Evolutionary conservation across 2,888 invertebrate species (phyloP).

Genomic region (Sesia apiformis): DNA sequence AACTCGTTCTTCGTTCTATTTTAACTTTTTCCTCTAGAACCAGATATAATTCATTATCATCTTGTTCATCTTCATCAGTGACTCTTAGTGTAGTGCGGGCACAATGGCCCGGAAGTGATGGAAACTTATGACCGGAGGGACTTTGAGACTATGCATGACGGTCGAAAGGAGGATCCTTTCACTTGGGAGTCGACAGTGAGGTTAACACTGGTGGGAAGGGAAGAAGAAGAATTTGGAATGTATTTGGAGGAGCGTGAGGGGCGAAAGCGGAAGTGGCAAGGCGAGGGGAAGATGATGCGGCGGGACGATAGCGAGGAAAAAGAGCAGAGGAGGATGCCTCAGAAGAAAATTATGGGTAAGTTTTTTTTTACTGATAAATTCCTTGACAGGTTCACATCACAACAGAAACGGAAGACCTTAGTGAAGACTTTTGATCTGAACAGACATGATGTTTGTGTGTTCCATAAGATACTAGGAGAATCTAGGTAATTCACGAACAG

Average conservation of each 20-base stretch:
- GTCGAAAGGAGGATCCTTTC: conserved; percentile 43
- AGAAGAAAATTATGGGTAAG: conserved; percentile 65
- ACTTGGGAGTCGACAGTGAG: conserved; percentile 59
- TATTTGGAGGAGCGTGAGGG: conserved; percentile 57
- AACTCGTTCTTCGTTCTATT: conserved; percentile 91
- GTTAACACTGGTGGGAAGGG: conserved; percentile 39
- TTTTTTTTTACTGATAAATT: conserved; percentile 6
- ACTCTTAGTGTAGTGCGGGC: conserved; percentile 29
- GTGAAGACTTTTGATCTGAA: no score
- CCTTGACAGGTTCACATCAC: no score
- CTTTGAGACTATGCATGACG: conserved; percentile 41
- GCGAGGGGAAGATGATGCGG: conserved; percentile 40
- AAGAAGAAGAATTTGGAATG: conserved; percentile 52
- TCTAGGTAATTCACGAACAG: no score
- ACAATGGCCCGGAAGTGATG: conserved; percentile 49
- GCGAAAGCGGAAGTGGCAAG: conserved; percentile 61
- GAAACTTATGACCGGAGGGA: conserved; percentile 38
- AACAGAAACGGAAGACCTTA: no score
- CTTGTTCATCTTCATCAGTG: conserved; percentile 38
- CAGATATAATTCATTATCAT: conserved; percentile 18
- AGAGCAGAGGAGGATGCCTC: conserved; percentile 57
- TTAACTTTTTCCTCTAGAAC: conserved; percentile 64
- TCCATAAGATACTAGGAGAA: no score
- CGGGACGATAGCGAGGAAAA: conserved; percentile 51
- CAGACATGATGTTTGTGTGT: no score